Evolutionary conservation across 2,797 vertebrate genomes (phyloP).

Genomic region (Leuciscus waleckii): DNA sequence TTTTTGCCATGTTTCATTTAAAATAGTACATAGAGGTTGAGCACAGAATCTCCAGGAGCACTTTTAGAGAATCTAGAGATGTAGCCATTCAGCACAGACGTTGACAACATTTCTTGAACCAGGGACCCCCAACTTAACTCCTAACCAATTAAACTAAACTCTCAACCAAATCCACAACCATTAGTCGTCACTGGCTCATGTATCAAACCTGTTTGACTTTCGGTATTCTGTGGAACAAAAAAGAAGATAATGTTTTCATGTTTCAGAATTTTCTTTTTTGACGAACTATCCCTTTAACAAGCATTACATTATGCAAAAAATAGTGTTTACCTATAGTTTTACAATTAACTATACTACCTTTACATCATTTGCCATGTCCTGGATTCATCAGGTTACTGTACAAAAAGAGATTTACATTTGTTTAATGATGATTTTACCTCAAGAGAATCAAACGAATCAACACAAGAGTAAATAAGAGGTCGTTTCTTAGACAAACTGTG

Average conservation of each 20-base stretch:
- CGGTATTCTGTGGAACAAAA: neutral
- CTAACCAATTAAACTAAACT: neutral
- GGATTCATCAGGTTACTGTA: neutral
- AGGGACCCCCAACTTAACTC: neutral
- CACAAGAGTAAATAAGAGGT: neutral
- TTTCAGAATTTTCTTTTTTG: no score
- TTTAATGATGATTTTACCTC: neutral
- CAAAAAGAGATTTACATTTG: neutral
- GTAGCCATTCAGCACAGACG: neutral
- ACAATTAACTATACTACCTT: neutral
- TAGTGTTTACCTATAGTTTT: neutral
- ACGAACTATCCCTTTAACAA: neutral
- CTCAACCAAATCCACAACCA: neutral
- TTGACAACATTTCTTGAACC: neutral
- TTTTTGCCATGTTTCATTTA: constrained; percentile 22
- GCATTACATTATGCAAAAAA: neutral
- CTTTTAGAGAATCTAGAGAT: constrained; percentile 16
- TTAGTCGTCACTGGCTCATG: neutral
- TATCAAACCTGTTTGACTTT: neutral
- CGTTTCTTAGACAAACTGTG: neutral
- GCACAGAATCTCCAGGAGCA: constrained; percentile 31
- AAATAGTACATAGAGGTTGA: constrained; percentile 34
- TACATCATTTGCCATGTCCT: neutral
- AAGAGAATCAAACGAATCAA: neutral
- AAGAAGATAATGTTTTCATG: neutral